Conservation (phyloP, 2,888 invertebrate genomes). For the Pristionchus fissidentatus region DNA sequence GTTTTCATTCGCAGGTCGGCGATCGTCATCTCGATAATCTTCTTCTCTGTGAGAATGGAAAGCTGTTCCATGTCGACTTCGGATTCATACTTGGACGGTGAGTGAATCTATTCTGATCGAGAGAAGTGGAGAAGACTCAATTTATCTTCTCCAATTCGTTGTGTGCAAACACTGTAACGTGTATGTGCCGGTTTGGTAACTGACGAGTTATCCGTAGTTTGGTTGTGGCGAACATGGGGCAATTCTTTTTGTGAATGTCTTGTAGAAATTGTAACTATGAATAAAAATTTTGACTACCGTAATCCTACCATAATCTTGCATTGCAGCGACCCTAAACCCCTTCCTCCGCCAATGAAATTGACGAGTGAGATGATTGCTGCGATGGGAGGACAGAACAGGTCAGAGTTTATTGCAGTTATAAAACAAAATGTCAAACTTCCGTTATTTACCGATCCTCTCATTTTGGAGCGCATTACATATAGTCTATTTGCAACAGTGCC, state of each 20-base stretch:
- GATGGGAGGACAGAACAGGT: constrained; percentile 75
- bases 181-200: too few relatives aligned
- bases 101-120: background rate
- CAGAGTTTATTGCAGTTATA: background rate
- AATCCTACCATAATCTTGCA: too few relatives aligned
- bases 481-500: too few relatives aligned
- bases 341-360: constrained; percentile 98
- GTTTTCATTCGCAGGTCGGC: constrained; percentile 50
- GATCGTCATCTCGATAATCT: constrained; percentile 91
- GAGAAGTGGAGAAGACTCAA: background rate
- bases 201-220: too few relatives aligned
- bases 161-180: too few relatives aligned
- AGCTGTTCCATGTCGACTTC: constrained; percentile 96
- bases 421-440: too few relatives aligned
- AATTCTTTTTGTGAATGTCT: too few relatives aligned
- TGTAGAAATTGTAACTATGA: too few relatives aligned
- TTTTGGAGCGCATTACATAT: background rate
- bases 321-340: constrained; percentile 91
- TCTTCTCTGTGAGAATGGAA: constrained; percentile 88
- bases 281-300: too few relatives aligned
- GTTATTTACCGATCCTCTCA: too few relatives aligned
- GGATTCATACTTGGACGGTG: constrained; percentile 88
- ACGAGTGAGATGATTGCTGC: constrained; percentile 98
- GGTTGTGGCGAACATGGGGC: too few relatives aligned
- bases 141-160: too few relatives aligned